Conservation (phyloP, 2,888 invertebrate species). For the Drosophila anceps region DNA sequence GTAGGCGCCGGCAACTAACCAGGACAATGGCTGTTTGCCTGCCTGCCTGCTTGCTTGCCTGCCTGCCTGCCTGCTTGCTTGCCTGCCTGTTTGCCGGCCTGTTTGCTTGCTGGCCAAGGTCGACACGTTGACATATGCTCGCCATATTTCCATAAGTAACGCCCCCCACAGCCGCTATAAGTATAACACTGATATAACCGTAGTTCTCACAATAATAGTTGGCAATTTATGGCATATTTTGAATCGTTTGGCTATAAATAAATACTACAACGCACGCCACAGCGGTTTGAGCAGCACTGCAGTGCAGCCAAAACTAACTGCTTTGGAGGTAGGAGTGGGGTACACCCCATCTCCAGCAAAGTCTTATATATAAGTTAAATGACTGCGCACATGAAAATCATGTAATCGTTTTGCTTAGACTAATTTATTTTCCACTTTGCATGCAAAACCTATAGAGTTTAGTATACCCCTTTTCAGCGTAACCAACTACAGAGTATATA, state of each 20-base stretch:
- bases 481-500: neutral
- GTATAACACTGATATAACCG: slow-evolving; percentile 1
- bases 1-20: neutral
- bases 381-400: slow-evolving; percentile 13
- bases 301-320: slow-evolving; percentile 34
- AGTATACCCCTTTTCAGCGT: neutral
- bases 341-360: neutral
- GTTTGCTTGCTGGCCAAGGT: slow-evolving; percentile 44
- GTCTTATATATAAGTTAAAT: neutral
- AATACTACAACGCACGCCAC: slow-evolving; percentile 25
- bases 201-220: slow-evolving; percentile 16
- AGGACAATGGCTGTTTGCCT: slow-evolving; percentile 53
- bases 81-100: neutral
- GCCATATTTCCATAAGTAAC: slow-evolving; percentile 40
- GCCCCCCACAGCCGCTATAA: neutral
- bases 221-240: slow-evolving; percentile 28
- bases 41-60: too few relatives aligned
- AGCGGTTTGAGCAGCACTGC: slow-evolving; percentile 15
- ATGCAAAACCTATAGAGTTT: neutral
- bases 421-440: neutral
- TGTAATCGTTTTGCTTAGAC: neutral
- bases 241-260: slow-evolving; percentile 44
- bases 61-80: neutral
- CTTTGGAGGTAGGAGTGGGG: too few relatives aligned
- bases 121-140: slow-evolving; percentile 37